Evolutionary conservation across 2,888 invertebrate species (phyloP).

Genomic region (Euphydryas editha): DNA sequence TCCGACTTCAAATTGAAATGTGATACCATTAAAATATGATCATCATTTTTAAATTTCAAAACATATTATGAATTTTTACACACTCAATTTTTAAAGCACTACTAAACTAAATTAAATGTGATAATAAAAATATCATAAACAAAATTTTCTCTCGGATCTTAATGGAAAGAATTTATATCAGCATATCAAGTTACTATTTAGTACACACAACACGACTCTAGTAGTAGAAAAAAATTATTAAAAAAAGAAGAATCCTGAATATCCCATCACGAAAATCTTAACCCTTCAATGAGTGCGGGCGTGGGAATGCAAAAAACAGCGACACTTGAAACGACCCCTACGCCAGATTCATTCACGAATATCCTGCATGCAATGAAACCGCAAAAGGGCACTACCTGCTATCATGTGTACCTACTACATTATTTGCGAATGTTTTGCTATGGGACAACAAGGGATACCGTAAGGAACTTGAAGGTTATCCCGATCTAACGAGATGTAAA

Average conservation of each 20-base stretch:
- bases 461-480: conserved; percentile 59
- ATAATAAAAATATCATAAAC: not conserved
- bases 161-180: conserved; percentile 13
- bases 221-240: conserved; percentile 13
- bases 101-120: not conserved
- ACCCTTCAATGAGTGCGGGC: conserved; percentile 41
- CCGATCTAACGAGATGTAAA: conserved; percentile 40
- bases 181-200: conserved; percentile 16
- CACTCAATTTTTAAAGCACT: not conserved
- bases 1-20: not conserved
- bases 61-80: not conserved
- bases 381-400: conserved; percentile 73
- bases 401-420: conserved; percentile 47
- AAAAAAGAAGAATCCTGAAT: conserved; percentile 10
- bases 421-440: conserved; percentile 50
- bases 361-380: conserved; percentile 81
- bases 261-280: conserved; percentile 17
- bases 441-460: not conserved
- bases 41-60: too few relatives aligned
- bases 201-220: conserved; percentile 7
- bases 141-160: not conserved
- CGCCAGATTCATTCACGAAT: conserved; percentile 75
- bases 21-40: not conserved
- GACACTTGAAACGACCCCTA: conserved; percentile 55
- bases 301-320: conserved; percentile 77